A percentile compares a stretch with the other conserved stretches of the same genome.
These are phyloP conservation scores for Philhelius pedissequus DNA, from an alignment of 2,888 invertebrate species.

Conservation along the genomic window DNA sequence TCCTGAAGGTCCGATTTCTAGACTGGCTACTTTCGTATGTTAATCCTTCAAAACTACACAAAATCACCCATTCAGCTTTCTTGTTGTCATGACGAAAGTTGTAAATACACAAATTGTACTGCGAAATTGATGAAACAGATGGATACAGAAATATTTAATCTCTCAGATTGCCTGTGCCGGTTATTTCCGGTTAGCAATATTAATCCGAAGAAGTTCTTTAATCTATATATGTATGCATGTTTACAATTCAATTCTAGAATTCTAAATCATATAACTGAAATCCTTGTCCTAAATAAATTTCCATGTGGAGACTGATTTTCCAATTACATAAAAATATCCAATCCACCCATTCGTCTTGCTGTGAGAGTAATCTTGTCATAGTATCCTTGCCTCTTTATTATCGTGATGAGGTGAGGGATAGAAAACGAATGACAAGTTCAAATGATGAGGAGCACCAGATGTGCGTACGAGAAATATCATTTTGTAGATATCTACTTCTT, in stretches of 20 bases:
- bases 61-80: conserved; percentile 5
- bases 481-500: neutral
- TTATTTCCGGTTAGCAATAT: conserved; percentile 38
- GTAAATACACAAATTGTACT: conserved; percentile 46
- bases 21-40: neutral
- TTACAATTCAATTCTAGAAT: neutral
- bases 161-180: neutral
- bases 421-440: conserved; percentile 9
- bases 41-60: neutral
- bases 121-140: conserved; percentile 45
- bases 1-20: conserved; percentile 39
- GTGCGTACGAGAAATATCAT: conserved; percentile 34
- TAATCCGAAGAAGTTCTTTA: conserved; percentile 20
- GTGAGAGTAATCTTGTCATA: neutral
- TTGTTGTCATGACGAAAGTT: neutral
- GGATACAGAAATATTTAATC: neutral
- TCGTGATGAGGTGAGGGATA: neutral
- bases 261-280: neutral
- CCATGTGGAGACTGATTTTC: conserved; percentile 50
- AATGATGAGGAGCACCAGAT: conserved; percentile 47
- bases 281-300: conserved; percentile 57
- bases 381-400: conserved; percentile 28
- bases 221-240: too few species aligned
- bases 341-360: neutral
- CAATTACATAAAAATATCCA: conserved; percentile 52